Evolutionary conservation across 2,888 invertebrate species (phyloP).

Genomic region (Troglohyphantes excavatus): DNA sequence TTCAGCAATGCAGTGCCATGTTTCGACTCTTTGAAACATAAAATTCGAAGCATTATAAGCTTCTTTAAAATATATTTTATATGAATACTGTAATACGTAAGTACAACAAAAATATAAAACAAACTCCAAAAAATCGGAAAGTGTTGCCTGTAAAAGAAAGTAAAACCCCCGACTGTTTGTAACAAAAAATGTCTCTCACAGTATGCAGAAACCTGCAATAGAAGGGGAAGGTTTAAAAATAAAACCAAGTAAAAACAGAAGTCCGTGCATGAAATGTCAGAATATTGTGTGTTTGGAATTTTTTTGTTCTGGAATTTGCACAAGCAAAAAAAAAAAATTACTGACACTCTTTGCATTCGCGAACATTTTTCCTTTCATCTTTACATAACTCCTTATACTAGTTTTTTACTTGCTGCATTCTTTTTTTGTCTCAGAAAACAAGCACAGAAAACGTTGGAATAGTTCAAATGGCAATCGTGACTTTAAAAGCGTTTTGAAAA

Average conservation of each 20-base stretch:
- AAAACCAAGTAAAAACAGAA: background rate
- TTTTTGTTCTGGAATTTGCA: background rate
- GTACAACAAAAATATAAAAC: no score
- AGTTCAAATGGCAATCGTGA: background rate
- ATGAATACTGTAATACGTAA: no score
- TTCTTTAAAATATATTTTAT: no score
- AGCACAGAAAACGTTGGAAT: background rate
- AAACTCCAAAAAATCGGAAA: background rate
- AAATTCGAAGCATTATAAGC: no score
- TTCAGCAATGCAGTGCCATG: no score
- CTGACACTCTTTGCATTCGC: conserved; percentile 40
- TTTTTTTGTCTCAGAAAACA: background rate
- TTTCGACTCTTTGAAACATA: no score
- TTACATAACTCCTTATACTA: conserved; percentile 11
- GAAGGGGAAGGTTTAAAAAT: background rate
- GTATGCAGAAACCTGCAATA: conserved; percentile 1
- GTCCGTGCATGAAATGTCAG: conserved; percentile 27
- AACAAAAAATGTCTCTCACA: background rate
- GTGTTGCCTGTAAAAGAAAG: background rate
- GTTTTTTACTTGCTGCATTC: conserved; percentile 1
- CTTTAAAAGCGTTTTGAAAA: background rate
- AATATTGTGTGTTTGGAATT: conserved; percentile 19
- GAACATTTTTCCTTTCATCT: conserved; percentile 12
- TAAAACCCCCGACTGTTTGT: background rate
- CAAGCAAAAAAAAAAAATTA: background rate